Evolutionary conservation across 2,797 vertebrate species (phyloP).

Genomic region (Ceryle rudis): DNA sequence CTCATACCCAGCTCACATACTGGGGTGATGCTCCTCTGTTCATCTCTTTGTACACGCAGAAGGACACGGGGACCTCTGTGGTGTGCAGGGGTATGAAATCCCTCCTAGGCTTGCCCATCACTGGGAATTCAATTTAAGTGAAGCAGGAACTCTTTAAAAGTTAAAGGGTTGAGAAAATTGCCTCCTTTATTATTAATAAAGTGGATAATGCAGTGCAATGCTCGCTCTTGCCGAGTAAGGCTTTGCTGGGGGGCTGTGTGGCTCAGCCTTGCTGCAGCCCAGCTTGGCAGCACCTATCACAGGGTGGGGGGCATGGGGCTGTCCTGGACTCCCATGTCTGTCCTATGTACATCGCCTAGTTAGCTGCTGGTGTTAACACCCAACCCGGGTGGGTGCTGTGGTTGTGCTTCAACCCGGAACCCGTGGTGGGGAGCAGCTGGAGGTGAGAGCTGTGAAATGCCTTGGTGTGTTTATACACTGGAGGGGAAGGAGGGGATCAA

Average conservation of each 20-base stretch:
- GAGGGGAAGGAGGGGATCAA: not conserved
- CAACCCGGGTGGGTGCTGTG: not conserved
- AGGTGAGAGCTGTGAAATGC: not conserved
- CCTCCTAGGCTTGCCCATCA: not conserved
- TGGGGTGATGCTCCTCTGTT: rapidly evolving
- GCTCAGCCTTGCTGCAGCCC: not conserved
- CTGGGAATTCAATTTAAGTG: conserved; percentile 36
- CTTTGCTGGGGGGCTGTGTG: not conserved
- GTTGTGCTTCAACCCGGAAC: not conserved
- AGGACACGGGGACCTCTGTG: rapidly evolving
- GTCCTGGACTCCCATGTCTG: not conserved
- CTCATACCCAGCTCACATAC: not conserved
- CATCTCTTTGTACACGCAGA: not conserved
- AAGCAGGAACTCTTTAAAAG: conserved; percentile 57
- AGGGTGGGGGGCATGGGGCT: not conserved
- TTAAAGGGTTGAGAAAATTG: conserved; percentile 67
- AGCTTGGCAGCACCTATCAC: rapidly evolving
- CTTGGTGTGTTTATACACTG: rapidly evolving
- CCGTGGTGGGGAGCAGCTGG: rapidly evolving
- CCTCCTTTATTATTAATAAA: conserved; percentile 65
- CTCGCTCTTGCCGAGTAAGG: rapidly evolving
- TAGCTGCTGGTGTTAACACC: not conserved
- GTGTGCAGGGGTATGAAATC: not conserved
- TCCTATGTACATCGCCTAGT: rapidly evolving
- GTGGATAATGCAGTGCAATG: not conserved